Conservation (phyloP, 2,113 vertebrate species). For the Phylloscopus whistleri region DNA sequence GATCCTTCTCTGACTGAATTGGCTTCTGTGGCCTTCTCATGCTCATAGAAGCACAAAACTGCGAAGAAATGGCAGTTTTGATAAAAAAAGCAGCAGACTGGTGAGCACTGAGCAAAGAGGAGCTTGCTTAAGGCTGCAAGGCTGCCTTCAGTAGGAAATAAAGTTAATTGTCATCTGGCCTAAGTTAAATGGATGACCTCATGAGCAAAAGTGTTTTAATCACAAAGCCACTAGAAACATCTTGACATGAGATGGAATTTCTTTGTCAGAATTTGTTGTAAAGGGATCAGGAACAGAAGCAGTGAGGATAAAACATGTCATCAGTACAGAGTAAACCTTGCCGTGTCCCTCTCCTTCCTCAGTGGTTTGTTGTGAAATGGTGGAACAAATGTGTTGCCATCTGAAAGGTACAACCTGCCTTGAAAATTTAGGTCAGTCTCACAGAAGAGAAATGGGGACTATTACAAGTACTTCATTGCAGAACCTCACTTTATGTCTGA, state of each 20-base stretch:
- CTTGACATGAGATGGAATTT: not conserved
- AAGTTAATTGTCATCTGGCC: not conserved
- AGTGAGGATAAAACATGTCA: accelerated
- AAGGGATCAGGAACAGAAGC: not conserved
- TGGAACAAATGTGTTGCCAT: not conserved
- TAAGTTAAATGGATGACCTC: not conserved
- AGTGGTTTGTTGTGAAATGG: not conserved
- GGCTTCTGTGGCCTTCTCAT: not conserved
- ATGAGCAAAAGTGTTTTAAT: not conserved
- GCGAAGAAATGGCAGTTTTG: not conserved
- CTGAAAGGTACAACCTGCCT: not conserved
- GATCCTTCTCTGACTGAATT: not conserved
- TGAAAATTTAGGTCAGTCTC: not conserved
- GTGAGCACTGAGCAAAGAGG: not conserved
- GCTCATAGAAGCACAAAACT: not conserved
- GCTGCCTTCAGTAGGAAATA: not conserved
- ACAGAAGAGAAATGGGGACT: not conserved
- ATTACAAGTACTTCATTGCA: not conserved
- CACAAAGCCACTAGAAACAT: not conserved
- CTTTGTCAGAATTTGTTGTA: not conserved
- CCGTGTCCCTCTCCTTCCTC: not conserved
- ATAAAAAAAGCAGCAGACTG: not conserved
- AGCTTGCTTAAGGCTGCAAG: not conserved
- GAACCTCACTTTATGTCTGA: not conserved
- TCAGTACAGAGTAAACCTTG: not conserved